Conservation (phyloP, 92 coral and sea anemone genomes). For the Isaurus tuberculatus region DNA sequence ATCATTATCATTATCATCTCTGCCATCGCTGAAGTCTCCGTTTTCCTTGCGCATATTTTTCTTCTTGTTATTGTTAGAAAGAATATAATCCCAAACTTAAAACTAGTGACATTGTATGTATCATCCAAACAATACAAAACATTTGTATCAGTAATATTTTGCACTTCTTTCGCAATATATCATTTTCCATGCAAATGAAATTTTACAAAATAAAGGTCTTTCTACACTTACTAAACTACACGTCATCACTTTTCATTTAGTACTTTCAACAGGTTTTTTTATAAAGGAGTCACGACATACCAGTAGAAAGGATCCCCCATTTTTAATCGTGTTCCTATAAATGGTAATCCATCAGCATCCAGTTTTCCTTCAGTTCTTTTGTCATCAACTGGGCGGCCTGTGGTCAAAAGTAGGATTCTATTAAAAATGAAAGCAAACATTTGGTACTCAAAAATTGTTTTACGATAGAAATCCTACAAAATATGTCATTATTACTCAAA, state of each 20-base stretch:
- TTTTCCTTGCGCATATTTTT: no score
- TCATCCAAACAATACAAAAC: no score
- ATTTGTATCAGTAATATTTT: no score
- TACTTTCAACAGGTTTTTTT: not conserved
- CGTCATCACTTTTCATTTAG: not conserved
- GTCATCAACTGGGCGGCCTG: conserved; percentile 88
- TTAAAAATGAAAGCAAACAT: not conserved
- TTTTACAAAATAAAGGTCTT: no score
- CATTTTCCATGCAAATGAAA: no score
- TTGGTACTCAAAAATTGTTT: not conserved
- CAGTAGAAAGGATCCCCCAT: conserved; percentile 90
- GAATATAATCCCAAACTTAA: no score
- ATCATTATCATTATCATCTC: no score
- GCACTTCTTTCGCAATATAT: no score
- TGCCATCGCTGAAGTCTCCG: no score
- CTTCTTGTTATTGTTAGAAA: no score
- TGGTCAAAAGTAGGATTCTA: not conserved
- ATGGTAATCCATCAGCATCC: conserved; percentile 92
- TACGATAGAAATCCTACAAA: not conserved
- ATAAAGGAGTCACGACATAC: conserved; percentile 31
- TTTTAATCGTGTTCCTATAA: conserved; percentile 84
- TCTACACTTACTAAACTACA: not conserved
- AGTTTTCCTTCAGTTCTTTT: conserved; percentile 73
- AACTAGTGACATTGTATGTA: no score
- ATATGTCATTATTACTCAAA: not conserved